Conservation (phyloP, 2,888 invertebrate species). For the Andricus curvator region DNA sequence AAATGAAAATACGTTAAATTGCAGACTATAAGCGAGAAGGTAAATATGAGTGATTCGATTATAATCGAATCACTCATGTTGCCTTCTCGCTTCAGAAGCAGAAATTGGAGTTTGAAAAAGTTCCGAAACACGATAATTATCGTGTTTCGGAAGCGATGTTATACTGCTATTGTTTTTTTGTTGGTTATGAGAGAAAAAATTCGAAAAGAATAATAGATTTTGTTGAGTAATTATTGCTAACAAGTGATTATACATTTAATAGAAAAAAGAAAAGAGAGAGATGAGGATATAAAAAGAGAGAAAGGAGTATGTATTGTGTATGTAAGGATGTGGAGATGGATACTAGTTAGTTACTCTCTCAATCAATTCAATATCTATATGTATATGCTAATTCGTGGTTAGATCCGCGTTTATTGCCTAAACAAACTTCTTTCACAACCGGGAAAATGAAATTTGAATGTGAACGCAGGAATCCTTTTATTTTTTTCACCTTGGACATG, state of each 20-base stretch:
- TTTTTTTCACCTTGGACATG: conserved; percentile 7
- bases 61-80: too few species aligned
- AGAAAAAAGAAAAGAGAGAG: not conserved
- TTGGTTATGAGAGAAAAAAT: not conserved
- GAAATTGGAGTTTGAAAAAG: too few species aligned
- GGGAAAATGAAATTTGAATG: not conserved
- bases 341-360: not conserved
- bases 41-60: too few species aligned
- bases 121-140: not conserved
- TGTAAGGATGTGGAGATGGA: not conserved
- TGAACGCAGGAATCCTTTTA: not conserved
- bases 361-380: not conserved
- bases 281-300: not conserved
- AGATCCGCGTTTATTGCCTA: too few species aligned
- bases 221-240: not conserved
- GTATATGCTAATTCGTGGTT: too few species aligned
- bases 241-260: not conserved
- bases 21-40: too few species aligned
- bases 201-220: not conserved
- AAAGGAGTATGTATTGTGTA: not conserved
- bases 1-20: too few species aligned
- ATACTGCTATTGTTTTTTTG: not conserved
- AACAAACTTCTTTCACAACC: not conserved
- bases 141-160: not conserved
- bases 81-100: too few species aligned